phyloP scores from a whole-genome alignment of 92 coral and sea anemone genomes.

The Zoanthus gigantus region DNA sequence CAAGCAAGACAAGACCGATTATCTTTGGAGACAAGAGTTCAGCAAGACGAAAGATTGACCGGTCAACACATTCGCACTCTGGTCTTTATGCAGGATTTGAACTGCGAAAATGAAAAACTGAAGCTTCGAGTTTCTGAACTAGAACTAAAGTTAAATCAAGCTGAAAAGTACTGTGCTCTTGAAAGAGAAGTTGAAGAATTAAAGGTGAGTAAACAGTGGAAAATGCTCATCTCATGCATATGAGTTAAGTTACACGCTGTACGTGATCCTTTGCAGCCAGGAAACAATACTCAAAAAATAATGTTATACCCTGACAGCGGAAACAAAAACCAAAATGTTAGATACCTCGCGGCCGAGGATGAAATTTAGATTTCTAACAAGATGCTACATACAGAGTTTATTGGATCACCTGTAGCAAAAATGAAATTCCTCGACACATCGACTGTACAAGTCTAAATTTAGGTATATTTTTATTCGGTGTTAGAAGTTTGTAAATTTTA shows the following conservation, averaged over 20 bases:
- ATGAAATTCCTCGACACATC: too few species aligned
- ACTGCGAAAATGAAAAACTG: slow-evolving; percentile 75
- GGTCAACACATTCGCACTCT: slow-evolving; percentile 84
- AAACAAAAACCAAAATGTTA: too few species aligned
- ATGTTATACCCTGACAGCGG: too few species aligned
- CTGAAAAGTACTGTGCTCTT: slow-evolving; percentile 73
- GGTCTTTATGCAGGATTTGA: slow-evolving; percentile 74
- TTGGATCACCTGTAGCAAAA: too few species aligned
- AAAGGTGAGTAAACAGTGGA: slow-evolving; percentile 52
- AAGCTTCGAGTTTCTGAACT: slow-evolving; percentile 81
- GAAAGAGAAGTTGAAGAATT: slow-evolving; percentile 75
- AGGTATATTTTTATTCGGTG: too few species aligned
- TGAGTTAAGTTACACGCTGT: neutral
- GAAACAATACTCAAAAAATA: neutral
- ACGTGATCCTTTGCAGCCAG: too few species aligned
- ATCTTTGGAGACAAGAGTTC: neutral
- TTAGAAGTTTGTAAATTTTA: too few species aligned
- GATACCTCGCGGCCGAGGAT: too few species aligned
- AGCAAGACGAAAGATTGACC: slow-evolving; percentile 49
- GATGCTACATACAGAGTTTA: too few species aligned
- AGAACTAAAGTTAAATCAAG: slow-evolving; percentile 76
- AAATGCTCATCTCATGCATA: neutral
- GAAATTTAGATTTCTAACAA: too few species aligned
- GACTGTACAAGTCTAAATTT: too few species aligned
- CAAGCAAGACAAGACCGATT: neutral